Evolutionary conservation across 2,888 invertebrate genomes (phyloP).

Genomic region (Leptura quadrifasciata): DNA sequence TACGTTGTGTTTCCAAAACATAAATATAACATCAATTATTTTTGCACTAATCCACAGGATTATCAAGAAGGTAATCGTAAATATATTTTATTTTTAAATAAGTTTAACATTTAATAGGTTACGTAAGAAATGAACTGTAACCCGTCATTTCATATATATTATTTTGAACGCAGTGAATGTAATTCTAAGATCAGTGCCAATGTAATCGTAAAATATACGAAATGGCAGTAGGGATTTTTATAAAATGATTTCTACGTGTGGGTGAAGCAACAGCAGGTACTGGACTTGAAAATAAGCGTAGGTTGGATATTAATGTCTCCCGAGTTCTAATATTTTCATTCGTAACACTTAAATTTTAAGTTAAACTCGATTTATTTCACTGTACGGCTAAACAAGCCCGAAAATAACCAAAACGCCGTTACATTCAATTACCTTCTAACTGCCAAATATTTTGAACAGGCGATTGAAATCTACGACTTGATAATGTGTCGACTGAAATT

Average conservation of each 20-base stretch:
- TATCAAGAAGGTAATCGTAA: background rate
- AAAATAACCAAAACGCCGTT: constrained; percentile 7
- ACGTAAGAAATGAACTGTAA: background rate
- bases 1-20: constrained; percentile 2
- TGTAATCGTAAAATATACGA: constrained; percentile 5
- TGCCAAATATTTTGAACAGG: background rate
- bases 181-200: constrained; percentile 12
- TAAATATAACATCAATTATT: constrained; percentile 19
- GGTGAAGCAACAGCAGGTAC: constrained; percentile 10
- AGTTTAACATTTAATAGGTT: background rate
- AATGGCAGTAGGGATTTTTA: constrained; percentile 13
- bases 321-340: background rate
- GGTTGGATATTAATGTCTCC: constrained; percentile 23
- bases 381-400: background rate
- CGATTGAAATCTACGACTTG: background rate
- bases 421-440: background rate
- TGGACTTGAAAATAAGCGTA: constrained; percentile 19
- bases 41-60: background rate
- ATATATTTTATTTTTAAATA: constrained; percentile 20
- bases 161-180: constrained; percentile 9
- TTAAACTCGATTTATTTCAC: constrained; percentile 9
- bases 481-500: background rate
- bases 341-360: constrained; percentile 3
- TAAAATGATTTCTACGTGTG: constrained; percentile 22
- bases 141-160: constrained; percentile 5